Evolutionary conservation across 2,888 invertebrate genomes (phyloP).

Genomic region (Craniophora ligustri): DNA sequence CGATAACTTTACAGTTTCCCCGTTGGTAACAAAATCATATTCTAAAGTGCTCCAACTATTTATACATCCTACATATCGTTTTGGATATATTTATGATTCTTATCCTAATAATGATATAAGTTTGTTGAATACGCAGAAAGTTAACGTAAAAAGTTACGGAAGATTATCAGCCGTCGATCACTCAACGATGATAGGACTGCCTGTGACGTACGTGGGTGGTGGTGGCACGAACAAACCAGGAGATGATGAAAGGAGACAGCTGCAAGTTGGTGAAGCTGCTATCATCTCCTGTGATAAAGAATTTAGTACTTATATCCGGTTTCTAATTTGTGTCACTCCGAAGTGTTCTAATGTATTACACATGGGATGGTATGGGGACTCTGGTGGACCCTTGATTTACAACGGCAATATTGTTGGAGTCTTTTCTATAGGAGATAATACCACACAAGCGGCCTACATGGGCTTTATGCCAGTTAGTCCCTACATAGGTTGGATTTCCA

Average conservation of each 20-base stretch:
- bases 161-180: constrained; percentile 22
- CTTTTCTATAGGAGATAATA: neutral
- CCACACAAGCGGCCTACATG: too few relatives aligned
- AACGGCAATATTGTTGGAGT: constrained; percentile 32
- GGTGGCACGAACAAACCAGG: neutral
- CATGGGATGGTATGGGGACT: constrained; percentile 10
- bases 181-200: constrained; percentile 22
- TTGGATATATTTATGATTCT: rapidly evolving
- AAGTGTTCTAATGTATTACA: constrained; percentile 16
- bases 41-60: neutral
- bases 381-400: constrained; percentile 29
- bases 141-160: constrained; percentile 1
- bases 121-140: neutral
- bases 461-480: neutral
- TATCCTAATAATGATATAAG: neutral
- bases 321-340: constrained; percentile 16
- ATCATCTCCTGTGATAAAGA: constrained; percentile 20
- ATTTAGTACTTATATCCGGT: constrained; percentile 17
- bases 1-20: too few relatives aligned
- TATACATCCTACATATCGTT: neutral
- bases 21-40: too few relatives aligned
- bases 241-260: constrained; percentile 4
- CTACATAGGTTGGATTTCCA: neutral
- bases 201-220: constrained; percentile 24
- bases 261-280: constrained; percentile 28